Percentiles rank a stretch among this genome's conserved stretches.
These are phyloP conservation scores for Hypomecis punctinalis DNA, from an alignment of 2,888 invertebrate genomes.

Conservation along the genomic window DNA sequence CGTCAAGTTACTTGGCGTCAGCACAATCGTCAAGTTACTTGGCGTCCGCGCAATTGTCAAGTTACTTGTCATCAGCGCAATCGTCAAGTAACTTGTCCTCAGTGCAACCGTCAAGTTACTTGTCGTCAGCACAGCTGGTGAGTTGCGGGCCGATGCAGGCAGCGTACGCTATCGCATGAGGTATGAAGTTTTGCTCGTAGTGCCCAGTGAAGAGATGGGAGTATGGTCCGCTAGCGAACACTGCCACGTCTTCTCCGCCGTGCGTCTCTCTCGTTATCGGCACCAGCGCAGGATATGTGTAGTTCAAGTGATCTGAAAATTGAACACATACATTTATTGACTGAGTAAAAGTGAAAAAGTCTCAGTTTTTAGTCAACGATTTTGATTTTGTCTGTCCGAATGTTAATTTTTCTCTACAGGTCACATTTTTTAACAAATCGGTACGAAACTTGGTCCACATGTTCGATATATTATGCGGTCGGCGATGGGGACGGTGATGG, in stretches of 20 bases:
- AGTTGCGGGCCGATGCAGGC: slow-evolving; percentile 88
- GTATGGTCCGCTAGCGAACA: slow-evolving; percentile 92
- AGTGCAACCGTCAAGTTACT: neutral
- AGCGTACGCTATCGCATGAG: slow-evolving; percentile 90
- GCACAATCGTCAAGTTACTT: slow-evolving; percentile 54
- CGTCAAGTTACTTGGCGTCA: neutral
- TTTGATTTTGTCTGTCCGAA: no score
- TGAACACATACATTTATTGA: neutral
- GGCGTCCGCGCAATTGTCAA: no score
- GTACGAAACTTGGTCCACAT: no score
- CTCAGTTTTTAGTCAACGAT: no score
- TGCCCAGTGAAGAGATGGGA: slow-evolving; percentile 92
- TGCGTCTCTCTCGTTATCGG: slow-evolving; percentile 88
- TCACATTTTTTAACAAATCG: no score
- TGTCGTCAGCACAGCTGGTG: slow-evolving; percentile 64
- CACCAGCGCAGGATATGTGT: slow-evolving; percentile 85
- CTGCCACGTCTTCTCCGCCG: slow-evolving; percentile 92
- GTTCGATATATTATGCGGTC: no score
- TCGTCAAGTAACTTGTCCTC: no score
- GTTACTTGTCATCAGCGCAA: no score
- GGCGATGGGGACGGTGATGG: no score
- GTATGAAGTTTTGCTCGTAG: slow-evolving; percentile 91
- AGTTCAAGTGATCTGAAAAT: slow-evolving; percentile 72
- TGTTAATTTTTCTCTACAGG: no score
- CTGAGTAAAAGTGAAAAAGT: no score